These are phyloP conservation scores for Callithrix jacchus DNA, from an alignment of 2,113 vertebrate genomes.

Conservation along the genomic window DNA sequence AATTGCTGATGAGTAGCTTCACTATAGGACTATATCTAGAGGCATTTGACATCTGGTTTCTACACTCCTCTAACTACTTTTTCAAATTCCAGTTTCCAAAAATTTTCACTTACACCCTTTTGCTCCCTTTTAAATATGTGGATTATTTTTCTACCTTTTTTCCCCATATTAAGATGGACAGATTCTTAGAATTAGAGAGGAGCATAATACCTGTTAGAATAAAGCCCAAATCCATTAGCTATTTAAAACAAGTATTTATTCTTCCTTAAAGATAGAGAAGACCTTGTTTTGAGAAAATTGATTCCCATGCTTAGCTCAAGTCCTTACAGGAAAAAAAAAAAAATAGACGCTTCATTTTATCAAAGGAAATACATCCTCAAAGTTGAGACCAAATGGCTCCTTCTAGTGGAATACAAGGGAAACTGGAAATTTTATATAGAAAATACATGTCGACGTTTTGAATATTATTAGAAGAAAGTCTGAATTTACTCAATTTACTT, in stretches of 20 bases:
- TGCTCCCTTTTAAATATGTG: not conserved
- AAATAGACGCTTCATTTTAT: not conserved
- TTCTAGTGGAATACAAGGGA: not conserved
- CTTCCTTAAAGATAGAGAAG: not conserved
- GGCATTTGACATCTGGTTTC: not conserved
- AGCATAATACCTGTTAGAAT: not conserved
- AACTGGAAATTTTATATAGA: not conserved
- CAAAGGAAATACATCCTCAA: not conserved
- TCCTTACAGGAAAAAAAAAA: not conserved
- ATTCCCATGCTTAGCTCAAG: not conserved
- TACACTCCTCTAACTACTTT: not conserved
- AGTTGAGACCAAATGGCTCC: not conserved
- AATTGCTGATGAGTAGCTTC: not conserved
- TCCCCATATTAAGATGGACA: not conserved
- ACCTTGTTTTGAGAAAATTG: conserved; percentile 1
- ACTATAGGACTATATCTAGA: not conserved
- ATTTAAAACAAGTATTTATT: not conserved
- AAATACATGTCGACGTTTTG: not conserved
- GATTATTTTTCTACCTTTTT: not conserved
- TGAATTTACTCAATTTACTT: not conserved
- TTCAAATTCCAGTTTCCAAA: not conserved
- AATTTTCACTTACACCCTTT: not conserved
- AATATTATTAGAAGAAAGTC: not conserved
- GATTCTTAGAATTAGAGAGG: not conserved
- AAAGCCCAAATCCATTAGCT: not conserved